Conservation (phyloP, 1,140 invertebrate genomes). For the Telenomus remus region DNA sequence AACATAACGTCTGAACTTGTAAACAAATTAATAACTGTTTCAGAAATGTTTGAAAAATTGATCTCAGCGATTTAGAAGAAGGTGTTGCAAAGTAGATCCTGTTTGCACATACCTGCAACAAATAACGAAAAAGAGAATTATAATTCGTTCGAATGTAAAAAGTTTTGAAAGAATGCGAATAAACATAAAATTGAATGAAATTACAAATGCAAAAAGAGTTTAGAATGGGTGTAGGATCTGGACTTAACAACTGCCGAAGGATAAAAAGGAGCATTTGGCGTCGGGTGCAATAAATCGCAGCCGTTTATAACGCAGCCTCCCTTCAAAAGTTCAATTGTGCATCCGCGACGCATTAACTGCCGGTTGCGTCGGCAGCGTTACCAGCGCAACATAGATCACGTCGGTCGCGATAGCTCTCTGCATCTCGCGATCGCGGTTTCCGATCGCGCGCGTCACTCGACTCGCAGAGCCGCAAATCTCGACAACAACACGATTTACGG, state of each 20-base stretch:
- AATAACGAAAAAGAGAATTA: background rate
- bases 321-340: constrained; percentile 56
- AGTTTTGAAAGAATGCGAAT: background rate
- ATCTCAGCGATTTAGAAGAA: background rate
- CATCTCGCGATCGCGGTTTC: constrained; percentile 43
- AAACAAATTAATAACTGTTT: too few species aligned
- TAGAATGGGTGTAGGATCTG: too few species aligned
- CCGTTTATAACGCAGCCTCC: constrained; percentile 36
- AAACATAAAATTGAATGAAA: background rate
- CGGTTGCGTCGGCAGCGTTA: constrained; percentile 41
- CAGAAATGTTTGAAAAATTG: too few species aligned
- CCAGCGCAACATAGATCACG: constrained; percentile 52
- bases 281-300: constrained; percentile 37
- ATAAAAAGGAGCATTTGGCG: background rate
- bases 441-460: constrained; percentile 41
- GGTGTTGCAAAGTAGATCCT: background rate
- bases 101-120: constrained; percentile 1
- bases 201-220: too few species aligned
- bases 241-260: background rate
- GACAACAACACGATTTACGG: constrained; percentile 51
- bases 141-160: background rate
- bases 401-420: constrained; percentile 29
- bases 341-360: constrained; percentile 48
- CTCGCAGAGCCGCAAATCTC: constrained; percentile 55
- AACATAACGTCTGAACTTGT: too few species aligned